Evolutionary conservation across 1,140 invertebrate species (phyloP).

Genomic region (Dysdera silvatica): DNA sequence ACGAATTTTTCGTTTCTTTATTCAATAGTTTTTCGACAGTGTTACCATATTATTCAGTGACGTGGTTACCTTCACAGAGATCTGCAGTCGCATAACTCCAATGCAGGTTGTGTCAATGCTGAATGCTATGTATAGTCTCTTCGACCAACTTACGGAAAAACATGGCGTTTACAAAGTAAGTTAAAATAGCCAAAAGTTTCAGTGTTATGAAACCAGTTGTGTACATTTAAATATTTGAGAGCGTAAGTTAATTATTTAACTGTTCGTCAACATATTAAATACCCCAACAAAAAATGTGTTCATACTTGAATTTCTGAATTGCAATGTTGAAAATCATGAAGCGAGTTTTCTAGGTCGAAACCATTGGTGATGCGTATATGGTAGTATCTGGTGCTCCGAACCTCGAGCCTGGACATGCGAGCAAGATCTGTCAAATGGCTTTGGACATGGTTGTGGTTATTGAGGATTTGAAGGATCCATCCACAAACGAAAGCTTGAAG

Average conservation of each 20-base stretch:
- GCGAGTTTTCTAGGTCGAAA: constrained; percentile 68
- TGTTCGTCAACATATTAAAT: no score
- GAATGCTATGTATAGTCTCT: constrained; percentile 52
- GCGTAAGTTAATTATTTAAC: no score
- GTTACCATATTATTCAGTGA: constrained; percentile 94
- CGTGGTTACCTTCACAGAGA: constrained; percentile 93
- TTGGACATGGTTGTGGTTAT: constrained; percentile 93
- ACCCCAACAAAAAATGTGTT: no score
- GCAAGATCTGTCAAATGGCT: constrained; percentile 91
- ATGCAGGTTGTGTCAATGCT: constrained; percentile 46
- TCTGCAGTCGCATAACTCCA: constrained; percentile 61
- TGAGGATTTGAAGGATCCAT: constrained; percentile 78
- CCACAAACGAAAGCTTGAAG: constrained; percentile 76
- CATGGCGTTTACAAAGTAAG: constrained; percentile 88
- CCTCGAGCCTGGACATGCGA: constrained; percentile 77
- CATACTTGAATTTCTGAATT: no score
- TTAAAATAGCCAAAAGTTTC: background rate
- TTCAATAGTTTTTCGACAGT: constrained; percentile 77
- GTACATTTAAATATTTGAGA: background rate
- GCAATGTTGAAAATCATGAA: no score
- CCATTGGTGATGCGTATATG: constrained; percentile 95
- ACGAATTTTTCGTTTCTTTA: no score
- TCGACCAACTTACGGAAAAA: constrained; percentile 80
- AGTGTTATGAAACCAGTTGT: background rate
- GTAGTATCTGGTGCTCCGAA: constrained; percentile 91